Evolutionary conservation across 2,113 vertebrate genomes (phyloP).

Genomic region (Myotis davidii): DNA sequence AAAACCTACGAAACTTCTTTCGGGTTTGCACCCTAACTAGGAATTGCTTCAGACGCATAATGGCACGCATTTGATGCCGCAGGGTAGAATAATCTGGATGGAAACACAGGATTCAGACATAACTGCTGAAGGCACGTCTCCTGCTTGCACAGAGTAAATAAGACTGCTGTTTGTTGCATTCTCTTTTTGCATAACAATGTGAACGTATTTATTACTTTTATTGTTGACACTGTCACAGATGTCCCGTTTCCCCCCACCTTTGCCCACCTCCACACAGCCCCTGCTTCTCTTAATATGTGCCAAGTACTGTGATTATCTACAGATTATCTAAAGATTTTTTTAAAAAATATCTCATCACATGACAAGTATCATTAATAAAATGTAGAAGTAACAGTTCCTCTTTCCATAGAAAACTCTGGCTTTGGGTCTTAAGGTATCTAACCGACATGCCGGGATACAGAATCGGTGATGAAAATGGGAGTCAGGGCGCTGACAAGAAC

Average conservation of each 20-base stretch:
- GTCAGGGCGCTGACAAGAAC: not conserved
- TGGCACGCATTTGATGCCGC: not conserved
- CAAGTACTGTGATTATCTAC: not conserved
- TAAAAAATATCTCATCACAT: not conserved
- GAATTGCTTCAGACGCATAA: slow-evolving; percentile 1
- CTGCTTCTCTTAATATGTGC: not conserved
- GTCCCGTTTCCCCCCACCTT: too few species aligned
- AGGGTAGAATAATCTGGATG: not conserved
- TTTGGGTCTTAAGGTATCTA: slow-evolving; percentile 11
- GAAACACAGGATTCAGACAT: slow-evolving; percentile 16
- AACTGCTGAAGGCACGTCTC: not conserved
- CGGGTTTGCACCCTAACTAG: not conserved
- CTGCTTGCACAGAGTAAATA: not conserved
- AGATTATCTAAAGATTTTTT: slow-evolving; percentile 4
- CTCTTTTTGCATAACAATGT: too few species aligned
- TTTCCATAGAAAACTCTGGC: slow-evolving; percentile 54
- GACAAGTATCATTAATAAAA: not conserved
- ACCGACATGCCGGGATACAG: not conserved
- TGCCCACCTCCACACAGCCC: too few species aligned
- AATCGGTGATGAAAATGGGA: not conserved
- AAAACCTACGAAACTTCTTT: not conserved
- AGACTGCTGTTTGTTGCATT: not conserved
- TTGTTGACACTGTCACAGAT: too few species aligned
- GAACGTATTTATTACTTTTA: too few species aligned
- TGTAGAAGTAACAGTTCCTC: slow-evolving; percentile 22